Evolutionary conservation across 2,797 vertebrate genomes (phyloP).

Genomic region (Bovichtus diacanthus): DNA sequence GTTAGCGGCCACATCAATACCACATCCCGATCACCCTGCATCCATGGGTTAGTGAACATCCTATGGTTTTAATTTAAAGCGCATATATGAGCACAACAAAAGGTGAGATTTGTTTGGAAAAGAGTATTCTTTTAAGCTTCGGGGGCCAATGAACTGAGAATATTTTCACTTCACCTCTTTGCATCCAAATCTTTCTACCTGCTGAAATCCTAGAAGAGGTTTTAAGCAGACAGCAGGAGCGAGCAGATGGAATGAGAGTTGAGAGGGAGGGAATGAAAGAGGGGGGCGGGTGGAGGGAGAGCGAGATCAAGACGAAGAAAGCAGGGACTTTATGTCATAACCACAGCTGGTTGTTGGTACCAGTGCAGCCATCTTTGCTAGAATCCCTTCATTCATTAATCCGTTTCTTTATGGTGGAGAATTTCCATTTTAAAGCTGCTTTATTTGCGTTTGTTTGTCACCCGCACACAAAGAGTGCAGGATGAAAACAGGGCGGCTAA

Average conservation of each 20-base stretch:
- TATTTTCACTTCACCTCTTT: constrained; percentile 22
- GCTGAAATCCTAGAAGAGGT: constrained; percentile 50
- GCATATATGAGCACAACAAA: constrained; percentile 7
- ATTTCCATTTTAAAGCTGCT: not conserved
- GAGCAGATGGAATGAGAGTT: constrained; percentile 63
- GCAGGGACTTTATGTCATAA: constrained; percentile 35
- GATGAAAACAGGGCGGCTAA: not conserved
- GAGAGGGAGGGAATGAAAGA: constrained; percentile 22
- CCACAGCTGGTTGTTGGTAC: constrained; percentile 37
- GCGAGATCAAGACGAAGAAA: constrained; percentile 37
- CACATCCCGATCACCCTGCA: constrained; percentile 1
- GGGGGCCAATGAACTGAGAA: constrained; percentile 16
- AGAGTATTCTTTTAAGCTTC: not conserved
- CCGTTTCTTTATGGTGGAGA: not conserved
- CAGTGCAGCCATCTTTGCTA: constrained; percentile 6
- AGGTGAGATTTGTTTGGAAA: constrained; percentile 5
- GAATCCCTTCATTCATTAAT: constrained; percentile 24
- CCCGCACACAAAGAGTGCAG: not conserved
- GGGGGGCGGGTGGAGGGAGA: constrained; percentile 12
- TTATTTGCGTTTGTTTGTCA: not conserved
- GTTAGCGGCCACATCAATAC: constrained; percentile 20
- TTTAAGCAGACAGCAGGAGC: constrained; percentile 48
- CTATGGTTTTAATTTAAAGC: constrained; percentile 3
- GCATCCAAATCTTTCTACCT: constrained; percentile 34
- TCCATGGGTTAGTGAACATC: constrained; percentile 16